Evolutionary conservation across 2,797 vertebrate genomes (phyloP), one percentile per base, ranked within the genome.

Genomic region (Gallinago solitaria): DNA sequence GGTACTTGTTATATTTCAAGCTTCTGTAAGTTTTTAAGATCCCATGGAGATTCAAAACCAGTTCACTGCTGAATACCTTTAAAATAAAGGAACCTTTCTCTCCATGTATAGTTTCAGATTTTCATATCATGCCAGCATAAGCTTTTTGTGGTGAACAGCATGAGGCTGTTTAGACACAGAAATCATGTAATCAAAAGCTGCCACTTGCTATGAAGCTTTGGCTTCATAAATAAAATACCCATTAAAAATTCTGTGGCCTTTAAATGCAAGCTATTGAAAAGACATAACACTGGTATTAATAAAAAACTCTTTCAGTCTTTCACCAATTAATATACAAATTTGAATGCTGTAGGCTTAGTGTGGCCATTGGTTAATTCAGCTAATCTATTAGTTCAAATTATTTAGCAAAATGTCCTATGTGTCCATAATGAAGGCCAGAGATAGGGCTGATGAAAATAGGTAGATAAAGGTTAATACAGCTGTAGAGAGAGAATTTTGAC

Each of bases 211-310:
- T 32, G 35, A 71, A 89, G 60, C 37, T 81, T 83, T 83, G n/a
- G 17, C 30, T 83, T 87, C 14, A 8, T 74, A 74, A 77, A 19
- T 47, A 51, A 79, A 91, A 70, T 48, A 30, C 0, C 18, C 11
- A 30, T 77, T 80, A 64, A 77, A 89, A 91, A 71, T 27, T 73
- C 39, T 37, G 13, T 60, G 19, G 60, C 48, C 25, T 95, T 91
- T 87, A 73, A 85, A 77, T 67, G 56, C 16, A 68, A 77, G 47
- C 33, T 73, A 5, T 32, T 90, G 48, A 90, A 87, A 84, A 88
- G 48, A 68, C 1, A 1, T 68, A 78, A 65, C 33, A 69, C 21
- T 35, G 24, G 5, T 73, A n/a, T 54, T 79, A 43, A 51, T 30
- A 39, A 87, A 82, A 88, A 85, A 15, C 15, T 70, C 27, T 37